Percentiles rank a stretch among this genome's conserved stretches.
Conservation (phyloP, 1,140 invertebrate genomes). For the Platyscapa corneri region DNA sequence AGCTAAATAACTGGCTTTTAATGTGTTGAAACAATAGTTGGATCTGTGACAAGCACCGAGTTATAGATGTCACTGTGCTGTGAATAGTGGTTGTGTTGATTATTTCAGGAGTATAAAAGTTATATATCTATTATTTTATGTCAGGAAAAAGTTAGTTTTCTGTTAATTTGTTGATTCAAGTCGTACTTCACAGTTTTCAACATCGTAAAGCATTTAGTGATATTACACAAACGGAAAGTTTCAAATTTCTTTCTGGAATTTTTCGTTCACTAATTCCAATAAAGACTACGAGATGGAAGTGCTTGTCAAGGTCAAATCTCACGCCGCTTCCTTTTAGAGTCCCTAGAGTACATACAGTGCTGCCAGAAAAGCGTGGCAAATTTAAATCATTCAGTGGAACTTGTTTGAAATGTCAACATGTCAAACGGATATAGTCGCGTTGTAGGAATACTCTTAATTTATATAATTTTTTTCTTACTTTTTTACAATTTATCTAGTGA, state of each 20-base stretch:
- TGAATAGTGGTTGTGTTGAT: constrained; percentile 42
- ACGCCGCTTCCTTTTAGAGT: constrained; percentile 9
- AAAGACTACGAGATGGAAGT: constrained; percentile 36
- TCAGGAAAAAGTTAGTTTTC: background rate
- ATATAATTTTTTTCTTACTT: background rate
- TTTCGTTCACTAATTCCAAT: constrained; percentile 7
- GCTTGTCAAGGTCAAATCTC: constrained; percentile 38
- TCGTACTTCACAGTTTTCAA: background rate
- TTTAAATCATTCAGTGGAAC: constrained; percentile 29
- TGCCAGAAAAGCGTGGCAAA: constrained; percentile 34
- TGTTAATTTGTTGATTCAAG: background rate
- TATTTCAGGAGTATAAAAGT: constrained; percentile 17
- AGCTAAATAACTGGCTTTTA: background rate
- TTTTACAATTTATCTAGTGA: background rate
- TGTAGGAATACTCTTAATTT: constrained; percentile 40
- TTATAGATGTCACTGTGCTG: constrained; percentile 40
- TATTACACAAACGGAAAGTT: constrained; percentile 25
- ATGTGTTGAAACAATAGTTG: constrained; percentile 28
- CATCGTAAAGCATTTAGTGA: background rate
- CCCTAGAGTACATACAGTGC: constrained; percentile 11
- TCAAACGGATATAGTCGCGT: constrained; percentile 22
- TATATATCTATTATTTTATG: constrained; percentile 16
- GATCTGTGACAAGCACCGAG: constrained; percentile 12
- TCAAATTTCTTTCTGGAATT: constrained; percentile 45
- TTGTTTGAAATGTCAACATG: constrained; percentile 44